Evolutionary conservation across 2,888 invertebrate species (phyloP), one percentile per base, ranked within the genome.

Genomic region (Eucriotettix oculatus): DNA sequence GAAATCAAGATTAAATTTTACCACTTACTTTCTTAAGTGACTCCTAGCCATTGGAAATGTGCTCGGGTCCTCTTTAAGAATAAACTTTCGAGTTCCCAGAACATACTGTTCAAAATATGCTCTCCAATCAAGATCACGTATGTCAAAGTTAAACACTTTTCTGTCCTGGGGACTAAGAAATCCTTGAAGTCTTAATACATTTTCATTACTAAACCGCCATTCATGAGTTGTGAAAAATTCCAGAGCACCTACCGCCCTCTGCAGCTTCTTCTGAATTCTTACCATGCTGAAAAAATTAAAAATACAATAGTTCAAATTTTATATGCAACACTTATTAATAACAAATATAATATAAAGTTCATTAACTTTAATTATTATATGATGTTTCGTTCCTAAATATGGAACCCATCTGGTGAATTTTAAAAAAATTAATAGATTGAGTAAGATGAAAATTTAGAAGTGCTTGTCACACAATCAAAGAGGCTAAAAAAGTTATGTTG

Each of bases 141-240:
- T 68, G 65, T 78, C 76, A 66, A 78, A 78, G 65, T 76, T 72
- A 68, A 77, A 79, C 42, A 68, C 67, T 67, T 73, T 68, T 63
- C 68, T 67, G 65, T 71, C 74, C 48, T 74, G 73, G 1, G 68
- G 69, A 53, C 66, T 67, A 63, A 76, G 65, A 16, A 67, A 66
- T 12, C 69, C 67, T 62, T 68, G 68, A 16, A 76, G 68, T 40
- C 66, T 64, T 16, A 69, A 64, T 56, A 74, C 71, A 64, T 76
- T 76, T 42, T 71, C 69, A 59, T 70, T 72, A 43, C 68, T 67
- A 66, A 76, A 77, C 41, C 67, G 68, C 79, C 80, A 81, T 62
- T 79, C 75, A 59, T 76, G 72, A 17, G 74, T 74, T 17, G 79
- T 79, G 69, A 81, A 81, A 69, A 75, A 80, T 63, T 77, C 73